Evolutionary conservation across 2,888 invertebrate genomes (phyloP).

Genomic region (Ectobius pallidus): DNA sequence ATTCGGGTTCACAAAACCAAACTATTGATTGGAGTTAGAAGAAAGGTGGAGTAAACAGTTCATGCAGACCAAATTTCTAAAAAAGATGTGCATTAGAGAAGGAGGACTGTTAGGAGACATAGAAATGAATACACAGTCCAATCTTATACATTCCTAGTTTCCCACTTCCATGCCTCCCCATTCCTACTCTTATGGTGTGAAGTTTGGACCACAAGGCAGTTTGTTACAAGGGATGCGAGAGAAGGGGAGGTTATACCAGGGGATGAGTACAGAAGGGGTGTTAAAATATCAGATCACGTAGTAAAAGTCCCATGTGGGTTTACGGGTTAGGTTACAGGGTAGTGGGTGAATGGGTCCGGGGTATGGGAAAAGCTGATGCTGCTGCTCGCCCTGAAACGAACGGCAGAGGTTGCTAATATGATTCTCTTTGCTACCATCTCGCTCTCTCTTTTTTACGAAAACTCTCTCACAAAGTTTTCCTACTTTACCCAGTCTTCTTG

Average conservation of each 20-base stretch:
- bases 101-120: too few species aligned
- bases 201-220: neutral
- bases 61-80: too few species aligned
- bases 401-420: constrained; percentile 8
- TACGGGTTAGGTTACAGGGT: neutral
- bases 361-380: neutral
- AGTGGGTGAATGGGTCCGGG: neutral
- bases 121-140: too few species aligned
- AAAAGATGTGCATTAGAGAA: too few species aligned
- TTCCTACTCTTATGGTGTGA: neutral
- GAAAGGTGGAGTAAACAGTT: too few species aligned
- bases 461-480: neutral
- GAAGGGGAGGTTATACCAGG: neutral
- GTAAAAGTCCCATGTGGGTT: neutral
- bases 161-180: neutral
- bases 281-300: constrained; percentile 15
- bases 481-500: neutral
- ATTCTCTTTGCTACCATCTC: neutral
- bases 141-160: too few species aligned
- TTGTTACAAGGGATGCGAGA: neutral
- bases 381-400: constrained; percentile 4
- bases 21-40: too few species aligned
- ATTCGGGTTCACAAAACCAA: too few species aligned
- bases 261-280: neutral
- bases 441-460: neutral